These are phyloP conservation scores for Germaria angustata DNA, from an alignment of 2,888 invertebrate genomes.

Conservation along the genomic window DNA sequence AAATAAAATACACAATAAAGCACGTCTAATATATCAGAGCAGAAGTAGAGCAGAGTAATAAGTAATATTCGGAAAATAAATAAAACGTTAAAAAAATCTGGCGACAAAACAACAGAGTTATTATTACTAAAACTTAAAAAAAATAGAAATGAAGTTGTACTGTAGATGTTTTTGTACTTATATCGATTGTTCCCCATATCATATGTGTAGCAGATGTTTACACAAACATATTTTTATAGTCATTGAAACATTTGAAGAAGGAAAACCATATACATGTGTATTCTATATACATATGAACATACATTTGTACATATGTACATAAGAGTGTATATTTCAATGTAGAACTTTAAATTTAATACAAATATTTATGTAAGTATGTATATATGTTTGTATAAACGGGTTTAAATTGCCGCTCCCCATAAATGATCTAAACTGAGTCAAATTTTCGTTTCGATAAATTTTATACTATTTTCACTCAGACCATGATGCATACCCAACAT, in stretches of 20 bases:
- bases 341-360: conserved; percentile 41
- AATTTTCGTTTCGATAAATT: conserved; percentile 7
- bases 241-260: conserved; percentile 16
- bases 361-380: no score
- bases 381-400: not conserved
- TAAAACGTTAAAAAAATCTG: conserved; percentile 25
- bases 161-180: not conserved
- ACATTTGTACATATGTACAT: no score
- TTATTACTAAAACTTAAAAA: conserved; percentile 10
- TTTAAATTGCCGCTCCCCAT: conserved; percentile 51
- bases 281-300: no score
- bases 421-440: conserved; percentile 17
- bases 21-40: conserved; percentile 45
- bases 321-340: not conserved
- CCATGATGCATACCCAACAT: conserved; percentile 1
- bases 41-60: conserved; percentile 13
- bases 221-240: conserved; percentile 3
- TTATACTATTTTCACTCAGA: conserved; percentile 6
- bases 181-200: conserved; percentile 31
- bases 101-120: conserved; percentile 43
- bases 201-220: conserved; percentile 62
- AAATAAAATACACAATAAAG: conserved; percentile 45
- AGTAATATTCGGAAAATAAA: not conserved
- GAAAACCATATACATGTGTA: not conserved
- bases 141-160: conserved; percentile 4